Evolutionary conservation across 2,888 invertebrate species (phyloP).

Genomic region (Drosophila macrospina): DNA sequence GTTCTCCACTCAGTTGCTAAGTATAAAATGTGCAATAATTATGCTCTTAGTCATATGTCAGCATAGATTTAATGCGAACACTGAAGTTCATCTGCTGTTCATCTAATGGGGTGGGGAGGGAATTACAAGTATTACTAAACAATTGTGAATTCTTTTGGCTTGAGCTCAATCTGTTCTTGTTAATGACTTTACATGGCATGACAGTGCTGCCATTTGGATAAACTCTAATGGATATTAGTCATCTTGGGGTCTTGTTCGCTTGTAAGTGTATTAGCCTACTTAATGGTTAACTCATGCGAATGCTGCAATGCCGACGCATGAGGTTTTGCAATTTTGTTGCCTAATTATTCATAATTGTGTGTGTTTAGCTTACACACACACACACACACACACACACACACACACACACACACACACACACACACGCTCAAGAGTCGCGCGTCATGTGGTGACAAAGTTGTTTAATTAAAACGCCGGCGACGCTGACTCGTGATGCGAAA

Average conservation of each 20-base stretch:
- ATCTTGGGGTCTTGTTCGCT: constrained; percentile 17
- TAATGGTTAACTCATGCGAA: constrained; percentile 30
- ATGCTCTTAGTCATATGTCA: constrained; percentile 47
- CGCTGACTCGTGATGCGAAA: constrained; percentile 37
- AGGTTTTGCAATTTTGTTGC: constrained; percentile 33
- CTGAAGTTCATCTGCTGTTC: not conserved
- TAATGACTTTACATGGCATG: constrained; percentile 21
- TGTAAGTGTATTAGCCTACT: constrained; percentile 42
- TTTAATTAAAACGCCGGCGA: constrained; percentile 31
- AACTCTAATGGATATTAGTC: constrained; percentile 50
- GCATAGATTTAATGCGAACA: not conserved
- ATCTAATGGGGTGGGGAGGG: not conserved
- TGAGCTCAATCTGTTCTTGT: constrained; percentile 5
- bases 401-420: not conserved
- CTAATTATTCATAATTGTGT: constrained; percentile 27
- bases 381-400: not conserved
- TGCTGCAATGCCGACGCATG: constrained; percentile 14
- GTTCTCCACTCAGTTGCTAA: not conserved
- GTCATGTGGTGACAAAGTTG: constrained; percentile 35
- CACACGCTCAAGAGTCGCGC: not conserved
- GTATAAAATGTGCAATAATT: not conserved
- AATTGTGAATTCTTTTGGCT: not conserved
- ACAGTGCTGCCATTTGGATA: constrained; percentile 1
- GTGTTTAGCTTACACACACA: not conserved
- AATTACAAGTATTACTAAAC: constrained; percentile 3